Evolutionary conservation across 2,888 invertebrate species (phyloP).

Genomic region (Drosophila austrosaltans): DNA sequence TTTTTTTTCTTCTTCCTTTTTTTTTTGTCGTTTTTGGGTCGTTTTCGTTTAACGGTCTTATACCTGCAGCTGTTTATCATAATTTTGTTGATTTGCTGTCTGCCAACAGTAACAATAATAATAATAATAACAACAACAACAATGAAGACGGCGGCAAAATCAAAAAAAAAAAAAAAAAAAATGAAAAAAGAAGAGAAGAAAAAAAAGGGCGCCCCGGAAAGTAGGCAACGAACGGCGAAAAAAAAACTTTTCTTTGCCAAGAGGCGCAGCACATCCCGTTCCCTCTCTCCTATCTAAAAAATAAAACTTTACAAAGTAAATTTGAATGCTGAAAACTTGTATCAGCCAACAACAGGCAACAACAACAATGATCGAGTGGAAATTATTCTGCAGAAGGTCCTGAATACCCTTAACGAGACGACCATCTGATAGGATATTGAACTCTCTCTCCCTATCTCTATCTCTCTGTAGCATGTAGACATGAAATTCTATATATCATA

Average conservation of each 20-base stretch:
- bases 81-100: constrained; percentile 79
- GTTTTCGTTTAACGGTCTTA: constrained; percentile 58
- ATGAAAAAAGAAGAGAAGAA: constrained; percentile 30
- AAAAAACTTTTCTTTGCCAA: constrained; percentile 37
- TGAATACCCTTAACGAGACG: constrained; percentile 24
- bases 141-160: constrained; percentile 42
- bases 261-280: constrained; percentile 19
- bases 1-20: constrained; percentile 7
- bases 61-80: constrained; percentile 79
- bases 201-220: constrained; percentile 54
- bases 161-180: constrained; percentile 41
- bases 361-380: constrained; percentile 21
- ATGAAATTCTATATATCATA: not conserved
- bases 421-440: constrained; percentile 18
- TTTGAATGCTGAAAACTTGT: constrained; percentile 65
- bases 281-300: not conserved
- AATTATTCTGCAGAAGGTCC: constrained; percentile 29
- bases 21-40: constrained; percentile 37
- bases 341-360: constrained; percentile 33
- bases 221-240: constrained; percentile 30
- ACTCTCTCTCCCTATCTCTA: not conserved
- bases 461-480: constrained; percentile 5
- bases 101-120: constrained; percentile 62
- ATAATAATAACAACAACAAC: constrained; percentile 54
- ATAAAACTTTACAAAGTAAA: constrained; percentile 70